Conservation (phyloP, 2,888 invertebrate genomes). For the Isoperla grammatica region DNA sequence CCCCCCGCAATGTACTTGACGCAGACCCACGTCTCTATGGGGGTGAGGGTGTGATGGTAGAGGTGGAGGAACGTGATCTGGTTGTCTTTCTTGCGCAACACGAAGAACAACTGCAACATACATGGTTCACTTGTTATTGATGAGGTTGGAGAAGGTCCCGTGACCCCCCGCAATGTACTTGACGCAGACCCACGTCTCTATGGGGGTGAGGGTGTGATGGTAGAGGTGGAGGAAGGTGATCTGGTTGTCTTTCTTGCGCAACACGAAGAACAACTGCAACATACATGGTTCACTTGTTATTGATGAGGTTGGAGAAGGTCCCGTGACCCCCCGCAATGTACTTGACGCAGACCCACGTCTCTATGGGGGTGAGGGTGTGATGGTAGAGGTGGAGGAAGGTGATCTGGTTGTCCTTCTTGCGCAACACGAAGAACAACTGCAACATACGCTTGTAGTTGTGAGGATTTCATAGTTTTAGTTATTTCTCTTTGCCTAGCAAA, state of each 20-base stretch:
- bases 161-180: conserved; percentile 76
- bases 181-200: conserved; percentile 72
- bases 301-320: conserved; percentile 20
- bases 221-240: conserved; percentile 81
- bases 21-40: conserved; percentile 70
- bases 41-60: conserved; percentile 77
- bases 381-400: conserved; percentile 83
- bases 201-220: conserved; percentile 73
- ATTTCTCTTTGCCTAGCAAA: no score
- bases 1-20: conserved; percentile 65
- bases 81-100: conserved; percentile 76
- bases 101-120: conserved; percentile 59
- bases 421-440: conserved; percentile 67
- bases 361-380: conserved; percentile 71
- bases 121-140: conserved; percentile 47
- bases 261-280: conserved; percentile 69
- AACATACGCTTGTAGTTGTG: no score
- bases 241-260: conserved; percentile 79
- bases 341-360: conserved; percentile 72
- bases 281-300: conserved; percentile 28
- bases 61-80: conserved; percentile 79
- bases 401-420: conserved; percentile 80
- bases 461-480: no score
- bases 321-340: conserved; percentile 43
- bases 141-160: conserved; percentile 78